Base-by-base conservation (phyloP, 2,888 invertebrate genomes). In the Caenorhabditis imperialis region DNA sequence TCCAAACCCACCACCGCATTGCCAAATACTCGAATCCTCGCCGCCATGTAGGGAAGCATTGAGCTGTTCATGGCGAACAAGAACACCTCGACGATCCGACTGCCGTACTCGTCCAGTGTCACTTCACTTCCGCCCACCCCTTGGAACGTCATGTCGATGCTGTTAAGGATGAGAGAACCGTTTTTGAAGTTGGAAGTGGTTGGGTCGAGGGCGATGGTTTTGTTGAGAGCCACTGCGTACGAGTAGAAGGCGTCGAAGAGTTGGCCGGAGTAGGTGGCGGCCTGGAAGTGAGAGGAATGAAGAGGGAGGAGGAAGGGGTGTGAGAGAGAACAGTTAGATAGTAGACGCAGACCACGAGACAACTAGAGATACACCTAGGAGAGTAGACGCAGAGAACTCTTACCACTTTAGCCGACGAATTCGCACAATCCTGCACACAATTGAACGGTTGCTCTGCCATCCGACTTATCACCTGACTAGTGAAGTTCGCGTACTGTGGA, bases 171-270 rank as follows among this genome's bases (percentile, higher is more conserved):
- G 10, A 72, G 20, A 0, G 53, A 54, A 20, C 71, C 72, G 27
- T 72, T 62, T 27, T 60, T 55, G 16, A 67, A 42, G 8, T 61
- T 62, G 7, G 50, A 38, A 6, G 55, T 55, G n/a, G 40, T 44
- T n/a, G 73, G 73, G 27, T 73, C 55, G n/a, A 27, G 30, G 5
- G 69, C 42, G 10, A 77, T 14, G 0, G 77, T 62, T n/a, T 33
- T 51, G 53, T 77, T 77, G 12, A 77, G 37, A n/a, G 54, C 57
- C 16, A 61, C 47, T 2, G 55, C 69, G 45, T 77, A 77, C 2
- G 61, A 38, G n/a, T 72, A 58, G 12, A 77, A 58, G 20, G 77
- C 72, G 23, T 77, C 73, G 50, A 73, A 77, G 1, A 73, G 45
- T 37, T 77, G 73, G 7, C 53, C 62, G n/a, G 63, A 55, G 44